These are phyloP conservation scores for Atta colombica DNA, from an alignment of 1,140 invertebrate species.

Conservation along the genomic window DNA sequence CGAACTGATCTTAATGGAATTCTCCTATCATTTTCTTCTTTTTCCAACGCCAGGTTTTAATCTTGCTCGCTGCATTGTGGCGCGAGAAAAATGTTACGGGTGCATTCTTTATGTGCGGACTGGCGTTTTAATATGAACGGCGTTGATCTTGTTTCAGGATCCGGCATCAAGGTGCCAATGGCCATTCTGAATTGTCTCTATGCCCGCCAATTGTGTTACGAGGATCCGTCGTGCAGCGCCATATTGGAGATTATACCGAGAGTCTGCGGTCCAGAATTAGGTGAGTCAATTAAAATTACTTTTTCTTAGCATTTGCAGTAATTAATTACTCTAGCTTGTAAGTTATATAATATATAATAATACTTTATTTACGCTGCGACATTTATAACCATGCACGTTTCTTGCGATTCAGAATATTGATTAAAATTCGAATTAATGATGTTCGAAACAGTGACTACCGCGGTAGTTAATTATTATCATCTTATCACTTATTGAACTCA, in stretches of 20 bases:
- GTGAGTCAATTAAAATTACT: slow-evolving; percentile 87
- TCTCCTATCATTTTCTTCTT: slow-evolving; percentile 22
- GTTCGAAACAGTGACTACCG: not conserved
- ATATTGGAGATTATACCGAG: slow-evolving; percentile 95
- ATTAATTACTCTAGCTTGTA: slow-evolving; percentile 21
- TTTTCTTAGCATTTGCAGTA: not conserved
- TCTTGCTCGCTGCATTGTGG: slow-evolving; percentile 26
- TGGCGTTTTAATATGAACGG: slow-evolving; percentile 41
- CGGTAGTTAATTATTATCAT: not conserved
- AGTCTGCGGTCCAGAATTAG: slow-evolving; percentile 95
- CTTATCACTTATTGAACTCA: too few species aligned
- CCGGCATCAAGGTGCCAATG: slow-evolving; percentile 90
- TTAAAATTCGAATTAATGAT: slow-evolving; percentile 35
- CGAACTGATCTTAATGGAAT: slow-evolving; percentile 56
- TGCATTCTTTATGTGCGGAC: slow-evolving; percentile 26
- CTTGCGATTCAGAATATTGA: slow-evolving; percentile 18
- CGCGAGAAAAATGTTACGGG: slow-evolving; percentile 49
- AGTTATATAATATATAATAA: too few species aligned
- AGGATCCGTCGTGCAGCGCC: slow-evolving; percentile 94
- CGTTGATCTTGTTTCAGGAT: slow-evolving; percentile 87
- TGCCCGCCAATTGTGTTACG: slow-evolving; percentile 94
- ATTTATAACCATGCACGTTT: slow-evolving; percentile 1
- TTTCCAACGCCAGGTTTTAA: slow-evolving; percentile 50
- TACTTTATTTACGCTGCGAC: slow-evolving; percentile 13
- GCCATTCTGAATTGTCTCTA: slow-evolving; percentile 94